Conservation (phyloP, 2,888 invertebrate genomes). For the Caenorhabditis uteleia region DNA sequence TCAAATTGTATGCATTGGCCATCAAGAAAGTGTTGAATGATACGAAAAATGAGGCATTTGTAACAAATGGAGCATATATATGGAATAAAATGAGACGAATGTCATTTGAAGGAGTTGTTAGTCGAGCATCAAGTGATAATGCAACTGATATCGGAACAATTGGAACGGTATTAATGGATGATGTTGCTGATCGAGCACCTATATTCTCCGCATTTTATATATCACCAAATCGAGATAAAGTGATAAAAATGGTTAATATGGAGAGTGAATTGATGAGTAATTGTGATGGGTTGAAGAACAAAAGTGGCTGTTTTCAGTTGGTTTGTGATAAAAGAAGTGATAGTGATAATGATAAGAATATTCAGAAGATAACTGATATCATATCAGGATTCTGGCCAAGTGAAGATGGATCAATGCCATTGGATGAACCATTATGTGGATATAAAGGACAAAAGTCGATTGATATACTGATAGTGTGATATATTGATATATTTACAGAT, state of each 20-base stretch:
- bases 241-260: constrained; percentile 67
- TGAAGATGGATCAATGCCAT: constrained; percentile 56
- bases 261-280: constrained; percentile 55
- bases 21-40: constrained; percentile 51
- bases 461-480: not conserved
- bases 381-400: constrained; percentile 67
- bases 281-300: constrained; percentile 64
- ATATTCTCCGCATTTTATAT: constrained; percentile 67
- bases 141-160: constrained; percentile 44
- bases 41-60: constrained; percentile 48
- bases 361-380: constrained; percentile 61
- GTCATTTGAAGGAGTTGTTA: constrained; percentile 53
- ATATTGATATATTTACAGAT: constrained; percentile 16
- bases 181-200: constrained; percentile 66
- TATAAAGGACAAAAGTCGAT: constrained; percentile 59
- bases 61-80: constrained; percentile 60
- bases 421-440: constrained; percentile 66
- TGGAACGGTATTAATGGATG: constrained; percentile 66
- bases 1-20: constrained; percentile 64
- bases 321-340: constrained; percentile 29
- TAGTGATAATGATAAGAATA: not conserved
- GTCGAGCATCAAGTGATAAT: constrained; percentile 8
- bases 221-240: constrained; percentile 61
- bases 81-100: constrained; percentile 65
- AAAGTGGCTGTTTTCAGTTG: constrained; percentile 63